These are phyloP conservation scores for Cynodonichthys magdalenae DNA, from an alignment of 2,797 vertebrate genomes.

Conservation along the genomic window DNA sequence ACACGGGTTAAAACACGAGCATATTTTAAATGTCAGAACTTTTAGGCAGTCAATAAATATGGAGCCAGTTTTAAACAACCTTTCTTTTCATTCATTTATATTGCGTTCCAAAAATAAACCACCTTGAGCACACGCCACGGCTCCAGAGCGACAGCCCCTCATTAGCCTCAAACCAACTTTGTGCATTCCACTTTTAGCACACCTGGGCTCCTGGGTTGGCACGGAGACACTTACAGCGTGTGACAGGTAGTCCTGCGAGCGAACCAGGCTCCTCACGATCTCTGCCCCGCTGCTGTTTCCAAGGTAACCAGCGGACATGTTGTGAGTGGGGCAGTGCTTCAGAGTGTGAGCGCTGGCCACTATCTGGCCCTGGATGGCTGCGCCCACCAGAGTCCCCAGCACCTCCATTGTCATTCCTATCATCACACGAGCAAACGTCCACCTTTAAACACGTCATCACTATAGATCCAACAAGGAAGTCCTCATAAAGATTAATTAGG, in stretches of 20 bases:
- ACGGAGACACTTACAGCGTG: slow-evolving; percentile 84
- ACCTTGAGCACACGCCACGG: slow-evolving; percentile 34
- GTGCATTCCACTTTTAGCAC: slow-evolving; percentile 45
- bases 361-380: slow-evolving; percentile 92
- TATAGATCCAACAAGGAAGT: not conserved
- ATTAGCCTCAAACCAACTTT: slow-evolving; percentile 48
- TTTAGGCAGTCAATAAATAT: slow-evolving; percentile 41
- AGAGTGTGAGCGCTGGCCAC: slow-evolving; percentile 89
- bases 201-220: slow-evolving; percentile 50
- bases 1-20: slow-evolving; percentile 30
- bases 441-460: not conserved
- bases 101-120: slow-evolving; percentile 22
- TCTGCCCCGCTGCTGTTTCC: slow-evolving; percentile 78
- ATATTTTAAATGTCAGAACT: slow-evolving; percentile 42
- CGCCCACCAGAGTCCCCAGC: slow-evolving; percentile 91
- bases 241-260: slow-evolving; percentile 77
- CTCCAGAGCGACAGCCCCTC: slow-evolving; percentile 21
- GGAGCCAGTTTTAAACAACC: slow-evolving; percentile 51
- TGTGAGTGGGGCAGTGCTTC: slow-evolving; percentile 82
- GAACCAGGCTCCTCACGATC: slow-evolving; percentile 69
- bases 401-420: slow-evolving; percentile 96
- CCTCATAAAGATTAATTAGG: not conserved
- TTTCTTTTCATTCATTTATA: slow-evolving; percentile 45
- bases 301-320: slow-evolving; percentile 68
- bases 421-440: slow-evolving; percentile 20